These are phyloP conservation scores for Diaperis boleti DNA, from an alignment of 2,888 invertebrate species.

Conservation along the genomic window DNA sequence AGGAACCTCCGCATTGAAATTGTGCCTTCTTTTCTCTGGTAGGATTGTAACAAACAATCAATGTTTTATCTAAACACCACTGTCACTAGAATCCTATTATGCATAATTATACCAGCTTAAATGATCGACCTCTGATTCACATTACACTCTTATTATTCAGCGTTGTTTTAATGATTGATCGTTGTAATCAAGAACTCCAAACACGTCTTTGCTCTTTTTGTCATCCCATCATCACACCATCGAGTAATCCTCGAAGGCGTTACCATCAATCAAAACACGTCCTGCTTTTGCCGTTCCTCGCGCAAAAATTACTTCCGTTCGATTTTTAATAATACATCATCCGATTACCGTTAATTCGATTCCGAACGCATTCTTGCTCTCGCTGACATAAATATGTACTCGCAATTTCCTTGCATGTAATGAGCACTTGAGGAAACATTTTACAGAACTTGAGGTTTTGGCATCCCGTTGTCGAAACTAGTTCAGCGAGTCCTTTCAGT, in stretches of 20 bases:
- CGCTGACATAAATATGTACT: background rate
- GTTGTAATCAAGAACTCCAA: background rate
- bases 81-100: background rate
- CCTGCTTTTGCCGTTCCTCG: slow-evolving; percentile 11
- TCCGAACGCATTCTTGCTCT: background rate
- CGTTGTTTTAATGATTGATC: slow-evolving; percentile 10
- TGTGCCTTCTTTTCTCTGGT: background rate
- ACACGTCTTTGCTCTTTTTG: slow-evolving; percentile 26
- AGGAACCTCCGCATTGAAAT: too few relatives aligned
- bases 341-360: slow-evolving; percentile 13
- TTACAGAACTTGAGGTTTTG: slow-evolving; percentile 41
- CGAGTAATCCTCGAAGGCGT: slow-evolving; percentile 3
- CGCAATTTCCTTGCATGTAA: slow-evolving; percentile 36
- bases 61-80: background rate
- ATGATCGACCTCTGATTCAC: too few relatives aligned
- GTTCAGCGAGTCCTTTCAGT: slow-evolving; percentile 16
- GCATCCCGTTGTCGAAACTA: slow-evolving; percentile 36
- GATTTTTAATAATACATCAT: background rate
- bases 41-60: slow-evolving; percentile 1
- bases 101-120: background rate
- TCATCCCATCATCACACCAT: background rate
- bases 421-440: slow-evolving; percentile 39
- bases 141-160: too few relatives aligned
- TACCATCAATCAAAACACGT: slow-evolving; percentile 17
- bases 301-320: slow-evolving; percentile 19